Base-by-base conservation (phyloP, 2,888 invertebrate genomes). In the Hanleya hanleyi region DNA sequence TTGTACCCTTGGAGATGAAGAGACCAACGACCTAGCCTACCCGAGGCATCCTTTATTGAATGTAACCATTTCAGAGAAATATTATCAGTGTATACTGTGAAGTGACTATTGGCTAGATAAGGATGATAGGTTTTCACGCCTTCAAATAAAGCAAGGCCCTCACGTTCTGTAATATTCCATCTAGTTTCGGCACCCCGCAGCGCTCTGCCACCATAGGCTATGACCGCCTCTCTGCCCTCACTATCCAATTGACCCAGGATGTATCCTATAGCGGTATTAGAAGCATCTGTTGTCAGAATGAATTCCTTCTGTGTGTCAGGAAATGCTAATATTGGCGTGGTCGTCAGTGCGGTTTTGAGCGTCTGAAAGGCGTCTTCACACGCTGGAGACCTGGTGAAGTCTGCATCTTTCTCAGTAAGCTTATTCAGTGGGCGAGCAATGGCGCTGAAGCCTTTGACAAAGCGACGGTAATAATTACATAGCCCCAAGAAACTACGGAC, bases 381-480 rank as follows among this genome's bases (percentile, higher is more conserved):
- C 9, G 72, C 35, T n/a, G 71, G 67, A 2, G 70, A 73, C 86
- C 86, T 87, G 18, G 71, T 38, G 38, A 80, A 85, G 29, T 70
- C 66, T 37, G 62, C 62, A 67, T 82, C 77, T 65, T 79, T 83
- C 73, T 80, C 78, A 36, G 84, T 71, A n/a, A 86, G 70, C 0
- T 68, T 35, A 73, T 88, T 81, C 15, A 89, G 68, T 0, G 86
- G 87, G n/a, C 72, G 73, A 51, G 83, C 70, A 5, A 82, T 75
- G 0, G 69, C 71, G 9, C 85, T 70, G 0, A 86, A 69, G 32
- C 81, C 79, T 9, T 79, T 78, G 0, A 88, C 71, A 79, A 89
- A 90, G 61, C 81, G 81, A 4, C 81, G 78, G 73, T 89, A 89
- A 79, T 85, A 90, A 77, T 88, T 87, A 22, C 50, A 32, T 3